phyloP scores from a whole-genome alignment of 2,888 invertebrate genomes.

The Lymantria dispar region DNA sequence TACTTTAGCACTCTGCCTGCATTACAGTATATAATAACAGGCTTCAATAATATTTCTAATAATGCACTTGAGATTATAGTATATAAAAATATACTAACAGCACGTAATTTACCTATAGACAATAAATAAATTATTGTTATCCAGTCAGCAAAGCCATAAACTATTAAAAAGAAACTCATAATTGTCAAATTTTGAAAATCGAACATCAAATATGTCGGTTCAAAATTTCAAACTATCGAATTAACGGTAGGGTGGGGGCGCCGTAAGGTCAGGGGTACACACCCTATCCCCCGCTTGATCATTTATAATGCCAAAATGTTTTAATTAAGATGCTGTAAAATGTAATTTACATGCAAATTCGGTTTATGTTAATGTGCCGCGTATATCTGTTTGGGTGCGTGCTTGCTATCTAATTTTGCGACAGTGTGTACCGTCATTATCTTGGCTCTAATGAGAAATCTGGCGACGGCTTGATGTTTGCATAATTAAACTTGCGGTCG shows the following conservation, averaged over 20 bases:
- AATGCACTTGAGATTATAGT: too few species aligned
- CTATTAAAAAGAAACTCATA: background rate
- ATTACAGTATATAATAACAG: too few species aligned
- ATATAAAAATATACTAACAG: too few species aligned
- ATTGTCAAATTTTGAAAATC: slow-evolving; percentile 21
- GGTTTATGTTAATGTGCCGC: slow-evolving; percentile 83
- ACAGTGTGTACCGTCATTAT: slow-evolving; percentile 82
- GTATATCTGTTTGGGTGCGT: slow-evolving; percentile 83
- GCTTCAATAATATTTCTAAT: too few species aligned
- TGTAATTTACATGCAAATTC: slow-evolving; percentile 84
- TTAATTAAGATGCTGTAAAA: slow-evolving; percentile 84
- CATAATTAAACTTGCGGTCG: slow-evolving; percentile 80
- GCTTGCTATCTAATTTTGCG: slow-evolving; percentile 82
- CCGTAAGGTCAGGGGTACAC: slow-evolving; percentile 67
- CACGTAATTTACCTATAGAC: too few species aligned
- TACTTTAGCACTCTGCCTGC: too few species aligned
- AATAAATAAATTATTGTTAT: too few species aligned
- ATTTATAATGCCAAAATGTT: slow-evolving; percentile 84
- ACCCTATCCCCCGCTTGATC: slow-evolving; percentile 71
- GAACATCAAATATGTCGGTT: slow-evolving; percentile 39
- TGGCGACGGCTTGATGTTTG: slow-evolving; percentile 82
- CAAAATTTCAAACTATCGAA: slow-evolving; percentile 65
- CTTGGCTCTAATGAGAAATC: slow-evolving; percentile 82
- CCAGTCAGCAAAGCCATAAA: background rate
- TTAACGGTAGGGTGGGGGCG: slow-evolving; percentile 49